phyloP scores from a whole-genome alignment of 64 coral and sea anemone species.

The Dendronephthya gigantea region DNA sequence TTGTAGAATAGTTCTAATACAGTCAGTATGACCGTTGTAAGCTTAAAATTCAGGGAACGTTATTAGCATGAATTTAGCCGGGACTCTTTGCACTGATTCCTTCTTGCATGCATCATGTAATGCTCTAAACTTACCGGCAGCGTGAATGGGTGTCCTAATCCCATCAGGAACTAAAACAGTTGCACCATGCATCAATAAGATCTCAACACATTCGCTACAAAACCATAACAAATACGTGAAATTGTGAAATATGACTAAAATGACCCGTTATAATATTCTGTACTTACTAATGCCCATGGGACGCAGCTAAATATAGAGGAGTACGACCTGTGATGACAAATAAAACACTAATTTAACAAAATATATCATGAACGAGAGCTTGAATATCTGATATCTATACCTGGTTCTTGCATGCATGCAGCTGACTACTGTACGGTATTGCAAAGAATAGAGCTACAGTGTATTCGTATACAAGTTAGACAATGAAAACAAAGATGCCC shows the following conservation, averaged over 20 bases:
- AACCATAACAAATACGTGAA: not conserved
- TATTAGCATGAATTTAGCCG: too few species aligned
- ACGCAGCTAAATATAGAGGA: slow-evolving; percentile 70
- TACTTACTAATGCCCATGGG: slow-evolving; percentile 86
- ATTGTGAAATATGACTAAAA: too few species aligned
- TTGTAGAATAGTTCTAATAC: slow-evolving; percentile 75
- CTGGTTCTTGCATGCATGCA: too few species aligned
- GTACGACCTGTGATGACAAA: slow-evolving; percentile 50
- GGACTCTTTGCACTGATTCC: too few species aligned
- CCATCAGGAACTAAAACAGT: slow-evolving; percentile 59
- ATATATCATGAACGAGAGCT: too few species aligned
- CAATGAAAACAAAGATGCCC: too few species aligned
- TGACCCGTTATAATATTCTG: not conserved
- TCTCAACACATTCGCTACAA: slow-evolving; percentile 88
- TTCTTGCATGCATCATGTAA: too few species aligned
- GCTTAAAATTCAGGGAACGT: slow-evolving; percentile 52
- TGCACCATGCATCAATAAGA: slow-evolving; percentile 66
- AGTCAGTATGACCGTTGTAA: slow-evolving; percentile 96
- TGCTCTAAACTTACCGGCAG: slow-evolving; percentile 88
- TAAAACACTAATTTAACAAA: too few species aligned
- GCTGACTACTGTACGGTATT: too few species aligned
- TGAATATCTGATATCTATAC: too few species aligned
- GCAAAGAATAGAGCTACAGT: too few species aligned
- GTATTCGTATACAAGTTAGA: too few species aligned
- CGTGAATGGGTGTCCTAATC: slow-evolving; percentile 66